Percentiles rank a stretch among this genome's conserved stretches.
phyloP scores from a whole-genome alignment of 2,888 invertebrate genomes.

The Eremobia ochroleuca region DNA sequence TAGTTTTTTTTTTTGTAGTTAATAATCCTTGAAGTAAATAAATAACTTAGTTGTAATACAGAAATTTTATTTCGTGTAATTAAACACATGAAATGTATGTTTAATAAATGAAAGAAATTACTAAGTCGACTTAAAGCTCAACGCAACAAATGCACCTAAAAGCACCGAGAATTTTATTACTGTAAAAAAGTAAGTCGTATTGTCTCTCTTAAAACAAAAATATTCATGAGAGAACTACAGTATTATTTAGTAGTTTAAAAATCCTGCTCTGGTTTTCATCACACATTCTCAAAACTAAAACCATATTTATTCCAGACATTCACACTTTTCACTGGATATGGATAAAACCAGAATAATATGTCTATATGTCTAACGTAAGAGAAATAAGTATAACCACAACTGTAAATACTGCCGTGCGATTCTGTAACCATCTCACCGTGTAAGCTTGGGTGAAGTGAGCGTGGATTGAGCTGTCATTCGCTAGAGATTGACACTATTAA shows the following conservation, averaged over 20 bases:
- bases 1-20: neutral
- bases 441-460: no score
- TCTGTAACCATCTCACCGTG: no score
- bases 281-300: neutral
- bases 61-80: neutral
- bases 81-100: neutral
- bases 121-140: neutral
- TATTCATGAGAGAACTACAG: neutral
- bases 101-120: no score
- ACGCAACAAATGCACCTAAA: neutral
- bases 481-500: no score
- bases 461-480: no score
- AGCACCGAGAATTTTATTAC: neutral
- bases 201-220: neutral
- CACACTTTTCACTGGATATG: neutral
- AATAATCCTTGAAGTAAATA: neutral
- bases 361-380: constrained; percentile 14
- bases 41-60: neutral
- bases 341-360: constrained; percentile 7
- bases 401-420: no score
- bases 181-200: neutral
- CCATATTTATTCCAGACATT: neutral
- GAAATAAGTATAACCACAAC: neutral
- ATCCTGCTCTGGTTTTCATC: neutral
- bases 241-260: neutral